Percentiles rank a stretch among this genome's conserved stretches.
phyloP scores from a whole-genome alignment of 1,140 invertebrate species.

The Hydropsyche tenuis region DNA sequence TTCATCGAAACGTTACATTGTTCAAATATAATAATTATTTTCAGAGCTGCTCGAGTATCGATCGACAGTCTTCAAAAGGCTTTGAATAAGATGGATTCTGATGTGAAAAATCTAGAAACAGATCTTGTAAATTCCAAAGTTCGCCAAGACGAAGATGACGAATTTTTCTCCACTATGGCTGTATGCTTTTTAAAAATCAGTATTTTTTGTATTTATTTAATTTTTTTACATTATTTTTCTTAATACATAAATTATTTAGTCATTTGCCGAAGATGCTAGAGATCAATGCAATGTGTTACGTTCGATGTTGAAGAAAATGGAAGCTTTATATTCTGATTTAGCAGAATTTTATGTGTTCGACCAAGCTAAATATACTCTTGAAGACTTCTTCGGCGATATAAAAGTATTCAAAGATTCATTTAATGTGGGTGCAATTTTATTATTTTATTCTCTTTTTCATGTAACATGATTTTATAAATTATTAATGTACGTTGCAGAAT shows the following conservation, averaged over 20 bases:
- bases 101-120: slow-evolving; percentile 84
- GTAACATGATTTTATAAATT: too few relatives aligned
- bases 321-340: slow-evolving; percentile 80
- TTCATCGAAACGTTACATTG: slow-evolving; percentile 12
- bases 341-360: slow-evolving; percentile 95
- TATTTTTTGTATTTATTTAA: too few relatives aligned
- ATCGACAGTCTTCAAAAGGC: slow-evolving; percentile 86
- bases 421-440: slow-evolving; percentile 66
- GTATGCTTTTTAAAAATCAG: slow-evolving; percentile 63
- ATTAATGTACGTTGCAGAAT: slow-evolving; percentile 62
- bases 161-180: slow-evolving; percentile 84
- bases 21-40: slow-evolving; percentile 44
- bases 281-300: slow-evolving; percentile 87
- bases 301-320: slow-evolving; percentile 95
- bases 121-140: slow-evolving; percentile 83
- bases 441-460: slow-evolving; percentile 1
- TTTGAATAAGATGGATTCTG: slow-evolving; percentile 84
- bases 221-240: slow-evolving; percentile 31
- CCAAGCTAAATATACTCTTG: slow-evolving; percentile 90
- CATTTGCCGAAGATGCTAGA: slow-evolving; percentile 80
- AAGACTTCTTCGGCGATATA: slow-evolving; percentile 95
- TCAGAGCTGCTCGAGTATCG: slow-evolving; percentile 80
- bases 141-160: slow-evolving; percentile 80
- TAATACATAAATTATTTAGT: slow-evolving; percentile 54
- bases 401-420: slow-evolving; percentile 96